These are phyloP conservation scores for Drosophila nr. perissopoda DNA, from an alignment of 2,888 invertebrate genomes.

Conservation along the genomic window DNA sequence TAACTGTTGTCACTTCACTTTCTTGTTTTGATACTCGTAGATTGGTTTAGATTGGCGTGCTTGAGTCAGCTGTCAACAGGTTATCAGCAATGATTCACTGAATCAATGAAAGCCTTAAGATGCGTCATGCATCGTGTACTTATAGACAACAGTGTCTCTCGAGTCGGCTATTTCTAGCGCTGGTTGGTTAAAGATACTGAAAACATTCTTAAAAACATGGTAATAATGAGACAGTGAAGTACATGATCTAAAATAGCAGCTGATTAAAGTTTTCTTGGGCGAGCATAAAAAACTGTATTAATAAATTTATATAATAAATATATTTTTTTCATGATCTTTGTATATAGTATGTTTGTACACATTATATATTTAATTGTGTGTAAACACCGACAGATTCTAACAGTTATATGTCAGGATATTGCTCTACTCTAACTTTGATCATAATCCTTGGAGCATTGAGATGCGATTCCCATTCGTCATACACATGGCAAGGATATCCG, in stretches of 20 bases:
- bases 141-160: constrained; percentile 1
- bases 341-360: background rate
- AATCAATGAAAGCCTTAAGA: background rate
- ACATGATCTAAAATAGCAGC: too few relatives aligned
- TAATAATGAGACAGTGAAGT: background rate
- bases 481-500: constrained; percentile 84
- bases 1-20: constrained; percentile 22
- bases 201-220: background rate
- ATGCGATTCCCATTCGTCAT: background rate
- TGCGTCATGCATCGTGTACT: constrained; percentile 14
- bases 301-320: background rate
- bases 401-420: background rate
- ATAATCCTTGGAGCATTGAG: background rate
- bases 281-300: too few relatives aligned
- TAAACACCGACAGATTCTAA: background rate
- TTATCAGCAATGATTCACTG: constrained; percentile 19
- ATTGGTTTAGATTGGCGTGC: constrained; percentile 23
- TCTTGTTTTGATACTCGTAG: background rate
- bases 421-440: too few relatives aligned
- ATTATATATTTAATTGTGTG: background rate
- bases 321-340: background rate
- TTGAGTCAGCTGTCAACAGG: background rate
- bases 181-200: background rate
- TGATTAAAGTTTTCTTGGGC: background rate
- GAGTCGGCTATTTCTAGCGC: background rate